These are phyloP conservation scores for Xyrichtys novacula DNA, from an alignment of 2,797 vertebrate species.

Conservation along the genomic window DNA sequence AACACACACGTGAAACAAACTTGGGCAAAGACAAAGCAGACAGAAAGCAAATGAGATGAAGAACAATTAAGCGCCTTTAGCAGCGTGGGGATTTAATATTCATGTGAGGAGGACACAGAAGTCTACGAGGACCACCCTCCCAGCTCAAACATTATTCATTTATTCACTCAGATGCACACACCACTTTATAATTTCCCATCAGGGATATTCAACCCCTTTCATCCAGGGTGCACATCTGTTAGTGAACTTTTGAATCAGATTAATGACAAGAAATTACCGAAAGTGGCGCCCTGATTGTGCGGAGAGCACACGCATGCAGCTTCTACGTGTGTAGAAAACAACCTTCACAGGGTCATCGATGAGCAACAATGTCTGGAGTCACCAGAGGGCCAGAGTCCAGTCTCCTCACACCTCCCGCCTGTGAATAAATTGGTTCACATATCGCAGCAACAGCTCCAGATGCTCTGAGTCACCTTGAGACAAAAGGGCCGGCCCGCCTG, in stretches of 20 bases:
- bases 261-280: slow-evolving; percentile 10
- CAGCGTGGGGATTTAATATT: slow-evolving; percentile 61
- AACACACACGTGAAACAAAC: background rate
- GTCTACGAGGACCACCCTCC: slow-evolving; percentile 49
- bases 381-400: slow-evolving; percentile 53
- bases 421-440: slow-evolving; percentile 77
- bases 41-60: slow-evolving; percentile 21
- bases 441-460: slow-evolving; percentile 76
- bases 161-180: slow-evolving; percentile 49
- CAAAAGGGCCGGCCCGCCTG: slow-evolving; percentile 68
- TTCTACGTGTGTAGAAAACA: slow-evolving; percentile 25
- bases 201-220: slow-evolving; percentile 27
- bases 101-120: slow-evolving; percentile 52
- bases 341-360: slow-evolving; percentile 63
- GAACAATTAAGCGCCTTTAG: slow-evolving; percentile 55
- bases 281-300: background rate
- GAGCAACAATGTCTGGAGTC: slow-evolving; percentile 48
- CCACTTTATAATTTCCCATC: slow-evolving; percentile 41
- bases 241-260: slow-evolving; percentile 28
- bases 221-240: slow-evolving; percentile 19
- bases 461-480: slow-evolving; percentile 85
- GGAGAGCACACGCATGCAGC: slow-evolving; percentile 23
- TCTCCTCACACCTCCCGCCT: slow-evolving; percentile 74
- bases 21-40: slow-evolving; percentile 11
- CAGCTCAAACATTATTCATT: slow-evolving; percentile 55